Percentiles rank a stretch among this genome's conserved stretches.
These are phyloP conservation scores for Hipparchia sbordonii DNA, from an alignment of 2,888 invertebrate species.

Conservation along the genomic window DNA sequence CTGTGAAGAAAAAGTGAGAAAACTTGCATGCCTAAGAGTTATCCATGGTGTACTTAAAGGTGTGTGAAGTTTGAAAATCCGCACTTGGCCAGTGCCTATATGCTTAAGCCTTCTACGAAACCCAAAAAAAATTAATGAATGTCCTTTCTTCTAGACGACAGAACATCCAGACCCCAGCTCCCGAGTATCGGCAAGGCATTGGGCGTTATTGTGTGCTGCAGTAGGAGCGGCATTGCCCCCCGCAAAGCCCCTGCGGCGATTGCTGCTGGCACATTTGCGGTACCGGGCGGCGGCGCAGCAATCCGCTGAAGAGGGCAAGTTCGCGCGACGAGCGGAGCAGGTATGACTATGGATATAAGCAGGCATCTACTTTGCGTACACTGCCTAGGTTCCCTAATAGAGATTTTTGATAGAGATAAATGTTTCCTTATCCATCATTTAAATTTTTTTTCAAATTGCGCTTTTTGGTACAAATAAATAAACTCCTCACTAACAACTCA, in stretches of 20 bases:
- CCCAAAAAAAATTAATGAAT: neutral
- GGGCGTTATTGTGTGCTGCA: conserved; percentile 89
- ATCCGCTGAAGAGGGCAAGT: conserved; percentile 95
- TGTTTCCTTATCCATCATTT: no score
- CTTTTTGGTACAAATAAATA: no score
- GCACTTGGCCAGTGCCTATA: no score
- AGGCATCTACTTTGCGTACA: no score
- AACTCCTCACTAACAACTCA: no score
- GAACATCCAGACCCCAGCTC: conserved; percentile 95
- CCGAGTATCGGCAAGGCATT: conserved; percentile 93
- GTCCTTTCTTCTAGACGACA: conserved; percentile 85
- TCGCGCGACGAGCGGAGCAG: conserved; percentile 95
- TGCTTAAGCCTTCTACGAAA: neutral
- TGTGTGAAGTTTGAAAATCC: no score
- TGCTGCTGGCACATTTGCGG: conserved; percentile 94
- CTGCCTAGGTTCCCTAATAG: no score
- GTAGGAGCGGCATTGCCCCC: conserved; percentile 90
- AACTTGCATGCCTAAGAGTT: no score
- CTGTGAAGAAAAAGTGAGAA: no score
- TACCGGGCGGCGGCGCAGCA: conserved; percentile 94
- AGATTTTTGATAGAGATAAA: no score
- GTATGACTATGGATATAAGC: conserved; percentile 55
- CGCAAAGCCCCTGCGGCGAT: conserved; percentile 91
- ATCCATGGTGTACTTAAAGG: no score
- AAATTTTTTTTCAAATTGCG: no score